Base-by-base conservation (phyloP, 1,140 invertebrate genomes). In the Bombyx mandarina region DNA sequence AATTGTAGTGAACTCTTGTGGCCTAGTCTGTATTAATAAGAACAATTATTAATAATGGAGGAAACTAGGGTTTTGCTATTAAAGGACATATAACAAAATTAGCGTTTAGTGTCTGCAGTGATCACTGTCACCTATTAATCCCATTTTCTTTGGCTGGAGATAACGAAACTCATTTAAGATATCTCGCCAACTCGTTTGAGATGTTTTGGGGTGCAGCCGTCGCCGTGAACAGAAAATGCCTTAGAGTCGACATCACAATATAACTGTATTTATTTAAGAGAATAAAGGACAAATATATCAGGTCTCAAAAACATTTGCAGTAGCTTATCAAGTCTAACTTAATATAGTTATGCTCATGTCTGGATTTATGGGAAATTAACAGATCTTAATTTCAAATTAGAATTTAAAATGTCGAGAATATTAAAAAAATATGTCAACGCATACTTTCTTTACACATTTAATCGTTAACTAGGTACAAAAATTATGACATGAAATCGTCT, bases 111-210 rank as follows among this genome's bases (percentile, higher is more conserved):
- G 77, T 69, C 71, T 76, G 61, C 57, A 68, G 69, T 65, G 66
- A 77, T 74, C 72, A 70, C 79, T 82, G 75, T 82, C 84, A 82
- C 84, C 81, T 86, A 84, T 82, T 86, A 84, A 86, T 84, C 73
- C 79, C 78, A 80, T 83, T 82, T 83, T 83, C 82, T 79, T 81
- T 82, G 71, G 70, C 67, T 59, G 61, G 65, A 86, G 82, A 86
- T 86, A 86, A 86, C 82, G 81, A 84, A 86, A 86, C 82, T 86
- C 81, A 82, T 86, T 86, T 84, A 84, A 84, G 81, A 86, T 86
- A 86, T 86, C 82, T 81, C 67, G 74, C 75, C 65, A 81, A 82
- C 79, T 80, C 82, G 79, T 79, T 81, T 82, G 77, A 81, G 75
- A 60, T 77, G 69, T 80, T 86, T 86, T 82, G 67, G 80, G 80